Evolutionary conservation across 2,888 invertebrate species (phyloP).

Genomic region (Phalangium opilio): DNA sequence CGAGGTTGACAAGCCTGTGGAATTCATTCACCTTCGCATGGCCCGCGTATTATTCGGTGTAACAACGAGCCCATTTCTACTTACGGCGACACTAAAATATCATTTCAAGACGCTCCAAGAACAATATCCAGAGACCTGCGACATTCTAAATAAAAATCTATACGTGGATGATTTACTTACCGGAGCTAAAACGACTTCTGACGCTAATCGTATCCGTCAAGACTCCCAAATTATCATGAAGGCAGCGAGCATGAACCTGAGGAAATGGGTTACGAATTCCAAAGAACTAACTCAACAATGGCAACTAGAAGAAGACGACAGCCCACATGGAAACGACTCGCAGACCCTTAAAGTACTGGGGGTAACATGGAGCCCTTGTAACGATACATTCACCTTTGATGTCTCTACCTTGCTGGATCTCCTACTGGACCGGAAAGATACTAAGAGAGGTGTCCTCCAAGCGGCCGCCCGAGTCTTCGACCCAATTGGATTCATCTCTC

Average conservation of each 20-base stretch:
- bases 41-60: background rate
- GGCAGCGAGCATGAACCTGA: background rate
- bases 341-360: background rate
- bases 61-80: background rate
- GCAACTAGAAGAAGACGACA: background rate
- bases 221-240: background rate
- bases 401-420: background rate
- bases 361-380: background rate
- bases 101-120: background rate
- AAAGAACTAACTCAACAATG: background rate
- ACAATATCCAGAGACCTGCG: background rate
- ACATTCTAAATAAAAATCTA: background rate
- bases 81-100: background rate
- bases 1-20: background rate
- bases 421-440: too few relatives aligned
- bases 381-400: background rate
- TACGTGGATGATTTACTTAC: background rate
- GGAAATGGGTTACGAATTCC: background rate
- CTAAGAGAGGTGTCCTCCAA: conserved; percentile 3
- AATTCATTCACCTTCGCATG: background rate
- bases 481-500: conserved; percentile 18
- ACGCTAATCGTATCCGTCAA: background rate
- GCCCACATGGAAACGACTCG: background rate
- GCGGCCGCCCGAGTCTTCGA: too few relatives aligned
- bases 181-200: background rate